Evolutionary conservation across 1,140 invertebrate genomes (phyloP).

Genomic region (Orchestia grillus): DNA sequence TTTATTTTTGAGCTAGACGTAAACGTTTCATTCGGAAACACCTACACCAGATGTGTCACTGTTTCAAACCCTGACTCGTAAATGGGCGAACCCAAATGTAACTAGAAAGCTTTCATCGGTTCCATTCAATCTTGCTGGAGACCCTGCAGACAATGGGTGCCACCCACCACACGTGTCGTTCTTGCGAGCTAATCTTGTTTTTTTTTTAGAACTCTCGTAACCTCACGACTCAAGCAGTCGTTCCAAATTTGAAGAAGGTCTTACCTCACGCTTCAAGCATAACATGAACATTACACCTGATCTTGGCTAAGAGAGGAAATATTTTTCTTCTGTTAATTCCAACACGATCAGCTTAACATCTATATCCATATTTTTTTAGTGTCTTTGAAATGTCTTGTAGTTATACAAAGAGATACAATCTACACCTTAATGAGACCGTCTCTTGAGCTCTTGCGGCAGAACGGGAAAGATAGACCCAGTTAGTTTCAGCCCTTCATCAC

Average conservation of each 20-base stretch:
- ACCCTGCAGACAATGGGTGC: background rate
- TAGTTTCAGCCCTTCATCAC: background rate
- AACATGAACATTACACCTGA: background rate
- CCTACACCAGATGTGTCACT: background rate
- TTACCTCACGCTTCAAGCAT: background rate
- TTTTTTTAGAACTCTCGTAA: background rate
- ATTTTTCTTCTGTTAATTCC: background rate
- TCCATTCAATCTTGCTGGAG: background rate
- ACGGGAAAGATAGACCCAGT: background rate
- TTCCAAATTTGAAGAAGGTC: background rate
- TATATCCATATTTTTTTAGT: background rate
- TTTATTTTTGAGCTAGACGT: background rate
- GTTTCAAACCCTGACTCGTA: background rate
- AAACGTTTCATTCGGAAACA: background rate
- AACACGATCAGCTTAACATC: background rate
- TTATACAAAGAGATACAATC: conserved; percentile 2
- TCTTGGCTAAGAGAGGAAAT: background rate
- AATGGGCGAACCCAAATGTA: background rate
- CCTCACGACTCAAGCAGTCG: background rate
- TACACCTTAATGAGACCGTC: background rate
- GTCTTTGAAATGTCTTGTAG: background rate
- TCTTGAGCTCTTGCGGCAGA: background rate
- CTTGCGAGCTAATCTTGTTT: background rate
- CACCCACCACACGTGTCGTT: background rate
- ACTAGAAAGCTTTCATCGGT: background rate